These are phyloP conservation scores for Microdon myrmicae DNA, from an alignment of 2,888 invertebrate species.

Conservation along the genomic window DNA sequence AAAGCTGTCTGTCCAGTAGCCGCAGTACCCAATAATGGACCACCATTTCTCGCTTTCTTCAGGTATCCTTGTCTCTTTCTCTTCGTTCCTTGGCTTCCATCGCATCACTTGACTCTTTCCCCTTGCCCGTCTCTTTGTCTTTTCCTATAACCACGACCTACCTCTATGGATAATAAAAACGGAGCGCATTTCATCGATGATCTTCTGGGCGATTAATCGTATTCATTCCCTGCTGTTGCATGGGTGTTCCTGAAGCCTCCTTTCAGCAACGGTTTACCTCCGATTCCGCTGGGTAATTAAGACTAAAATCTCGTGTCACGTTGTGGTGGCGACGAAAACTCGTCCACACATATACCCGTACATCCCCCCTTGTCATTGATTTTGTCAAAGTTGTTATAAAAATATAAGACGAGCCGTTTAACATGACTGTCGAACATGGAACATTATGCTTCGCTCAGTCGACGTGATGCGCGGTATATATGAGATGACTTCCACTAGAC, in stretches of 20 bases:
- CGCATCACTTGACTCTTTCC: not conserved
- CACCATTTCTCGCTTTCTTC: not conserved
- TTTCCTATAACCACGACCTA: no score
- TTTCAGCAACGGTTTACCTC: slow-evolving; percentile 25
- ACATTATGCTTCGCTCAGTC: slow-evolving; percentile 34
- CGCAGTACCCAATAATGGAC: slow-evolving; percentile 39
- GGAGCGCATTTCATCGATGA: slow-evolving; percentile 49
- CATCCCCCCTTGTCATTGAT: slow-evolving; percentile 6
- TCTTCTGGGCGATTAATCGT: slow-evolving; percentile 47
- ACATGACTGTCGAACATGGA: slow-evolving; percentile 49
- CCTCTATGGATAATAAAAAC: slow-evolving; percentile 43
- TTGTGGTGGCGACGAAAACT: slow-evolving; percentile 24
- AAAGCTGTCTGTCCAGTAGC: slow-evolving; percentile 32
- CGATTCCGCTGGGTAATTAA: slow-evolving; percentile 55
- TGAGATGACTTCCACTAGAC: not conserved
- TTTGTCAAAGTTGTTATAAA: slow-evolving; percentile 48
- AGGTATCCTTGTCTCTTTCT: not conserved
- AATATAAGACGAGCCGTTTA: slow-evolving; percentile 50
- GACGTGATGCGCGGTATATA: not conserved
- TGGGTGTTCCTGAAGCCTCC: slow-evolving; percentile 39
- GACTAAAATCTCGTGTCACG: slow-evolving; percentile 57
- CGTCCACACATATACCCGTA: not conserved
- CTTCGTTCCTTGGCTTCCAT: not conserved
- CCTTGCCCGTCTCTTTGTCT: not conserved
- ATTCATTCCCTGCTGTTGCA: slow-evolving; percentile 27